Conservation (phyloP, 2,797 vertebrate species). For the Zenarchopterus dispar region DNA sequence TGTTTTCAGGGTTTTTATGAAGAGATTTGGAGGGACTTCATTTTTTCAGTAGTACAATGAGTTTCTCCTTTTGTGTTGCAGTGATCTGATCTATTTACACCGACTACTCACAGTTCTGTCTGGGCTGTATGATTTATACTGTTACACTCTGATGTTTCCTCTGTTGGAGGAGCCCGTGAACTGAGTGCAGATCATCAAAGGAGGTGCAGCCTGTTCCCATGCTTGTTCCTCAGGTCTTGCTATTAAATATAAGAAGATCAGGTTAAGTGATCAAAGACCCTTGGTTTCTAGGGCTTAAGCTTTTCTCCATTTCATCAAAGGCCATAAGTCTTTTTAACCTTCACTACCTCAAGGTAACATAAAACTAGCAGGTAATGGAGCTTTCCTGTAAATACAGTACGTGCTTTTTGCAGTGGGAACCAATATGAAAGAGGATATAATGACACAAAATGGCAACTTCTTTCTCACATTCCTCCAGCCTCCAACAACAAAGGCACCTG, state of each 20-base stretch:
- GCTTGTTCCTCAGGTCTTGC: slow-evolving; percentile 75
- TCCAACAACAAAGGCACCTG: slow-evolving; percentile 71
- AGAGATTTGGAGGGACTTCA: too few species aligned
- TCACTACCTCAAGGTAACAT: slow-evolving; percentile 54
- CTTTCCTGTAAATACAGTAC: slow-evolving; percentile 86
- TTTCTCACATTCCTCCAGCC: slow-evolving; percentile 62
- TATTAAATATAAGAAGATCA: slow-evolving; percentile 76
- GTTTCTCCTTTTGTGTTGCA: not conserved
- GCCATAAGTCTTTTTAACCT: slow-evolving; percentile 53
- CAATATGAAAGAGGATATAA: slow-evolving; percentile 71
- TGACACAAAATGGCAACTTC: slow-evolving; percentile 66
- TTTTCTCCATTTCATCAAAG: slow-evolving; percentile 72
- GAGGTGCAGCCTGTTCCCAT: slow-evolving; percentile 69
- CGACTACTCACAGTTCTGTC: slow-evolving; percentile 15
- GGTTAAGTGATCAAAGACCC: slow-evolving; percentile 74
- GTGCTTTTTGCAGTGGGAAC: slow-evolving; percentile 85
- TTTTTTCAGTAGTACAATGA: not conserved
- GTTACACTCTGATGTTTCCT: slow-evolving; percentile 48
- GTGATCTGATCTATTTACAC: not conserved
- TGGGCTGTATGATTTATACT: slow-evolving; percentile 36
- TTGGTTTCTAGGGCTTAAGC: slow-evolving; percentile 53
- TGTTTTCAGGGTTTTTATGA: too few species aligned
- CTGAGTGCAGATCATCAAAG: slow-evolving; percentile 69
- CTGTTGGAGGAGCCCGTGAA: slow-evolving; percentile 68
- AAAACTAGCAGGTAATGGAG: slow-evolving; percentile 82